Evolutionary conservation across 2,797 vertebrate species (phyloP).

Genomic region (Todus mexicanus): DNA sequence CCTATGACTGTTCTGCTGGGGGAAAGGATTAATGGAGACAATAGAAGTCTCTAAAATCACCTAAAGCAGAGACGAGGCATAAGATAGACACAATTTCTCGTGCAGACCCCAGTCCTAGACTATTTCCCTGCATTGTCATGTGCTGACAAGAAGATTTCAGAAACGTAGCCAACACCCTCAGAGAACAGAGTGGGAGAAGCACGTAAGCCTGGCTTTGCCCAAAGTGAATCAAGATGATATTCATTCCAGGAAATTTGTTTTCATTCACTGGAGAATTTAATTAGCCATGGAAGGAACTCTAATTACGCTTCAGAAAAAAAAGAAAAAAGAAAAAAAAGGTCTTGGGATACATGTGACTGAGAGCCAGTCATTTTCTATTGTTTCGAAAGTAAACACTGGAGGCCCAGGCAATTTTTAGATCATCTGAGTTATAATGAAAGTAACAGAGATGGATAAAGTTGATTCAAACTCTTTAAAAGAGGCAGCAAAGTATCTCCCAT

Average conservation of each 20-base stretch:
- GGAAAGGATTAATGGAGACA: not conserved
- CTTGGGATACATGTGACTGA: not conserved
- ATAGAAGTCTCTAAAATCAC: not conserved
- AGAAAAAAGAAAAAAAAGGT: not conserved
- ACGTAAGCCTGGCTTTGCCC: not conserved
- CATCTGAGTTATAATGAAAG: not conserved
- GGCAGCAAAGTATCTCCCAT: not conserved
- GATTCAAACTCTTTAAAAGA: not conserved
- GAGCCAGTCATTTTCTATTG: constrained; percentile 14
- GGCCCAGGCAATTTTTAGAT: constrained; percentile 1
- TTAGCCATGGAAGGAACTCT: constrained; percentile 56
- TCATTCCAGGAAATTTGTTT: constrained; percentile 56
- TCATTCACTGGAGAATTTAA: constrained; percentile 58
- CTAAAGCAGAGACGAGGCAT: not conserved
- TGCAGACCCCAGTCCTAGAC: not conserved
- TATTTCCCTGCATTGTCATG: not conserved
- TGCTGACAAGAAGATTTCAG: not conserved
- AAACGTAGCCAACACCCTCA: not conserved
- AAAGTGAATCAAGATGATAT: constrained; percentile 14
- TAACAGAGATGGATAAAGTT: not conserved
- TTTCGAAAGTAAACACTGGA: constrained; percentile 45
- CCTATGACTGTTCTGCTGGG: not conserved
- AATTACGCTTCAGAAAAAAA: not conserved
- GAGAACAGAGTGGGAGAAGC: not conserved
- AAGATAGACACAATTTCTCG: not conserved